phyloP scores from a whole-genome alignment of 2,797 vertebrate genomes.

The Ctenosaura bakeri region DNA sequence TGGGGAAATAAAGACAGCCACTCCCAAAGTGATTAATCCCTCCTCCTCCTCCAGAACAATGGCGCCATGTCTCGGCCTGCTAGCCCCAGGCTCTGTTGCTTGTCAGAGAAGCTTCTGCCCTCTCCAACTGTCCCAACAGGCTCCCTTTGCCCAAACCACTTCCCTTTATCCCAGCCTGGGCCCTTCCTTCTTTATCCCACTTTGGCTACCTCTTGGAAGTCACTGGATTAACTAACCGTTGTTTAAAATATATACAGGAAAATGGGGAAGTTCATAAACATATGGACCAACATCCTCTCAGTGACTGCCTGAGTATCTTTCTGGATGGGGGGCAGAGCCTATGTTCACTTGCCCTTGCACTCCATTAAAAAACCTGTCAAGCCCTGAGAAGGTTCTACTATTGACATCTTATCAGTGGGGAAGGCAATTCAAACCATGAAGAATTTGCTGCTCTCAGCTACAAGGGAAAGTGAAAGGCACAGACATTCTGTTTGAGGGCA shows the following conservation, averaged over 20 bases:
- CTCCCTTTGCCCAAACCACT: neutral
- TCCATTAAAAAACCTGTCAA: too few relatives aligned
- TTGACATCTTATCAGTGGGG: too few relatives aligned
- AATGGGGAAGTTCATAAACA: neutral
- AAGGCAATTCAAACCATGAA: too few relatives aligned
- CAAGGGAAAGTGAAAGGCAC: too few relatives aligned
- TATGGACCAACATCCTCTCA: too few relatives aligned
- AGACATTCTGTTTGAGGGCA: too few relatives aligned
- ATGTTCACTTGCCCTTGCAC: too few relatives aligned
- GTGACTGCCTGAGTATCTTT: too few relatives aligned
- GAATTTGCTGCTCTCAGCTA: too few relatives aligned
- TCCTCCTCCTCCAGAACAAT: neutral
- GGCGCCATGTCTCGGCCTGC: neutral
- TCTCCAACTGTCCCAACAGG: neutral
- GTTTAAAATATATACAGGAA: neutral
- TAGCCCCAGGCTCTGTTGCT: neutral
- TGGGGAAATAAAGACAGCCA: neutral
- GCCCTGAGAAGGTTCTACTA: too few relatives aligned
- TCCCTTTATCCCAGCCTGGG: neutral
- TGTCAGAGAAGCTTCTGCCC: neutral
- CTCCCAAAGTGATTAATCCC: conserved; percentile 32
- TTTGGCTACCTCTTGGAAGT: neutral
- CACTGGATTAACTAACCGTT: neutral
- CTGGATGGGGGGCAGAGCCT: too few relatives aligned
- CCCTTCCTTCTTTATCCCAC: neutral